A percentile compares a stretch with the other conserved stretches of the same genome.
phyloP scores from a whole-genome alignment of 2,888 invertebrate species.

The Ophion ventricosus region DNA sequence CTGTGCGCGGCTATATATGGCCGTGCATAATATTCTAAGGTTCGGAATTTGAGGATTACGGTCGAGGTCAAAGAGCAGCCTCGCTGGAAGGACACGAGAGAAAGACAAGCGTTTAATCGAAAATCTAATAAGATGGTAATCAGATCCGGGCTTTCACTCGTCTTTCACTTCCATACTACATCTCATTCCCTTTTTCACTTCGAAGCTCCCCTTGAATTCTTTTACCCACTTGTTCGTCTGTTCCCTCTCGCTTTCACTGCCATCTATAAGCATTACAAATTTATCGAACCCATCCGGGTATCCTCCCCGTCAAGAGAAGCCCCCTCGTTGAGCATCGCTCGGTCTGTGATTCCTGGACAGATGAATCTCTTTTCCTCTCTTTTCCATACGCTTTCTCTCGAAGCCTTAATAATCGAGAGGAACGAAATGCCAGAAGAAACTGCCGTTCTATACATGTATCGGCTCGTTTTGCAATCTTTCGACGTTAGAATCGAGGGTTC shows the following conservation, averaged over 20 bases:
- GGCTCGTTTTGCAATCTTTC: conserved; percentile 30
- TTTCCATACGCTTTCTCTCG: conserved; percentile 45
- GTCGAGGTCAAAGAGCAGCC: neutral
- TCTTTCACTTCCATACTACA: conserved; percentile 61
- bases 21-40: neutral
- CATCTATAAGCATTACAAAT: conserved; percentile 73
- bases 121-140: conserved; percentile 81
- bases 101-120: conserved; percentile 72
- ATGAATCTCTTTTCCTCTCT: conserved; percentile 36
- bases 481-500: conserved; percentile 25
- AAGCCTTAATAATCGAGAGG: conserved; percentile 71
- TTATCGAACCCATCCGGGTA: conserved; percentile 71
- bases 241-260: neutral
- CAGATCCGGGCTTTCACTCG: conserved; percentile 69
- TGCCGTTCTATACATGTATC: conserved; percentile 17
- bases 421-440: conserved; percentile 30
- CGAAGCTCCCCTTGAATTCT: conserved; percentile 15
- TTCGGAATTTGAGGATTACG: neutral
- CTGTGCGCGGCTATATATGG: neutral
- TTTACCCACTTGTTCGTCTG: neutral
- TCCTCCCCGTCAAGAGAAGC: conserved; percentile 7
- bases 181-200: conserved; percentile 51
- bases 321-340: conserved; percentile 50
- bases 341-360: conserved; percentile 57
- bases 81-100: conserved; percentile 4